Evolutionary conservation across 1,140 invertebrate species (phyloP), one percentile per base, ranked within the genome.

Genomic region (Vanessa tameamea): DNA sequence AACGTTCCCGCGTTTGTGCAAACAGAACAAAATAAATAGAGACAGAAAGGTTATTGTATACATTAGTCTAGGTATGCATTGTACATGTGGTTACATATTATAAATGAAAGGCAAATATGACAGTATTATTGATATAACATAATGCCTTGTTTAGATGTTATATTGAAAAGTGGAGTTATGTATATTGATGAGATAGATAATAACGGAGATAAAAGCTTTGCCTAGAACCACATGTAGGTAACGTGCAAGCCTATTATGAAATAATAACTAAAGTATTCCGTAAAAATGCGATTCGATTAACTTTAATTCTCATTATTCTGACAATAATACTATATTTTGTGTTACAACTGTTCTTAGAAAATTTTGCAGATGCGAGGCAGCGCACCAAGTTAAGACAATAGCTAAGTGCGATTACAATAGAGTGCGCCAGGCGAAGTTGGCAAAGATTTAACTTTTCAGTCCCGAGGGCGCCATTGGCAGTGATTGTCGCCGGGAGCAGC

Each of bases 361-460:
- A 20, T 9, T n/a, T 57, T 57, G 61, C 37, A 64, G 43, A 64
- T 47, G 61, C 15, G 26, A 57, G 9, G 43, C 16, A 64, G 47
- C 37, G 72, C 64, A 77, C 69, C 77, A 78, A 81, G 79, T 81
- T 80, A 57, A 82, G 79, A 81, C 78, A 78, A 78, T 73, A 77
- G 72, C 79, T 76, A 80, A 80, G 77, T 84, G 82, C 82, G 86
- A 87, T 86, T 82, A 82, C 74, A 83, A 77, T 85, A 81, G 75
- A 79, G 78, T 77, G 76, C 61, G 72, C 65, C 57, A 61, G 26
- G 77, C 73, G 71, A 82, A 88, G 82, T 90, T 91, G 83, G 87
- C 85, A 84, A 91, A 92, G 90, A 92, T 90, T 89, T 90, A 90
- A 92, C 78, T 92, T 89, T 85, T 84, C 81, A 74, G 59, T 92